These are phyloP conservation scores for Metellina segmentata DNA, from an alignment of 2,888 invertebrate species.

Conservation along the genomic window DNA sequence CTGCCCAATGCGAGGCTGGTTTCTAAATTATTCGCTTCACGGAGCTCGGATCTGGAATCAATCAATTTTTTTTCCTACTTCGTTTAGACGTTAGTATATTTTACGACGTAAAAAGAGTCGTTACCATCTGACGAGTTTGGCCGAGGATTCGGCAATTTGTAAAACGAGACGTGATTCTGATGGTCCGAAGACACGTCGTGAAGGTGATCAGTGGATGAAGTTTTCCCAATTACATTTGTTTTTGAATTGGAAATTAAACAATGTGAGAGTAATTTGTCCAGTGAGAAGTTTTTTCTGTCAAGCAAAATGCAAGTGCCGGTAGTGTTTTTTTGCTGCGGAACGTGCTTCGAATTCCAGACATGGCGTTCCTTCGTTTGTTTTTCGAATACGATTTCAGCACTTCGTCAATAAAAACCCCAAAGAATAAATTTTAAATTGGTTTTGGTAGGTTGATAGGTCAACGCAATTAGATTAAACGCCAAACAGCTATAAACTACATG, in stretches of 20 bases:
- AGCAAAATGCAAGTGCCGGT: not conserved
- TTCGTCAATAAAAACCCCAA: too few species aligned
- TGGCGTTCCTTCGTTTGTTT: too few species aligned
- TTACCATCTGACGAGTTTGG: slow-evolving; percentile 1
- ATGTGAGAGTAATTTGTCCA: not conserved
- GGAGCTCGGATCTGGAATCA: slow-evolving; percentile 53
- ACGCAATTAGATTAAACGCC: too few species aligned
- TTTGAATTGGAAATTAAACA: not conserved
- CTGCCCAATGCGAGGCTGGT: slow-evolving; percentile 2
- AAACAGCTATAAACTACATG: too few species aligned
- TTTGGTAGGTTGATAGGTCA: too few species aligned
- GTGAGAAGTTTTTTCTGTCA: not conserved
- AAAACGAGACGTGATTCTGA: not conserved
- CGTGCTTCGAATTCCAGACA: too few species aligned
- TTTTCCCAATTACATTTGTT: not conserved
- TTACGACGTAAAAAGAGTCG: not conserved
- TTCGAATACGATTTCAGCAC: too few species aligned
- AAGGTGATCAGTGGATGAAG: not conserved
- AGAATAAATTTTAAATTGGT: too few species aligned
- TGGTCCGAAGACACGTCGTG: not conserved
- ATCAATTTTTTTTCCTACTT: slow-evolving; percentile 59
- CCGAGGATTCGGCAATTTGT: not conserved
- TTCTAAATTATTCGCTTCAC: slow-evolving; percentile 65
- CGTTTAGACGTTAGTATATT: slow-evolving; percentile 16
- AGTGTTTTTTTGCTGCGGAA: too few species aligned